Percentiles rank a stretch among this genome's conserved stretches.
These are phyloP conservation scores for Eucriotettix oculatus DNA, from an alignment of 2,888 invertebrate species.

Conservation along the genomic window DNA sequence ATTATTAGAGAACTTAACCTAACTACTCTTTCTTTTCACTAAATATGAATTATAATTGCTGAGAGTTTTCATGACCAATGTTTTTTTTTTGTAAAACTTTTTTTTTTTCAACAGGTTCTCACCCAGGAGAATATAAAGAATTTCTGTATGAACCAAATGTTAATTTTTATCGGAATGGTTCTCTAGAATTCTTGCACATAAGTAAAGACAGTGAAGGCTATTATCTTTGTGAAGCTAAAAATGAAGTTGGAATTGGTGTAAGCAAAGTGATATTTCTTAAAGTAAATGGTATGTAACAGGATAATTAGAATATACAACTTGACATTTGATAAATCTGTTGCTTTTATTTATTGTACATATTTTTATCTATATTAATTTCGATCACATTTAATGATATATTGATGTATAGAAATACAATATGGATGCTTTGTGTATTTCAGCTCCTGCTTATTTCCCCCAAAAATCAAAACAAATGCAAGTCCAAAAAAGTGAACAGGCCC, in stretches of 20 bases:
- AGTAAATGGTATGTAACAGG: slow-evolving; percentile 62
- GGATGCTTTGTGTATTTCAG: slow-evolving; percentile 25
- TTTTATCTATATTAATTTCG: too few relatives aligned
- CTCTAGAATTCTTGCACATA: slow-evolving; percentile 64
- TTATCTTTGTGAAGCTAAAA: slow-evolving; percentile 85
- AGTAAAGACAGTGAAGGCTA: slow-evolving; percentile 79
- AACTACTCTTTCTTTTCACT: too few relatives aligned
- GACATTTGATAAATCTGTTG: too few relatives aligned
- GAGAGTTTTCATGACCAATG: too few relatives aligned
- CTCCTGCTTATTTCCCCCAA: slow-evolving; percentile 70
- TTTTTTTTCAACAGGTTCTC: slow-evolving; percentile 31
- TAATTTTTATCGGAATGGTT: slow-evolving; percentile 64
- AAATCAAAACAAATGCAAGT: slow-evolving; percentile 69
- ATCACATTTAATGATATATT: too few relatives aligned
- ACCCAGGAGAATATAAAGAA: slow-evolving; percentile 65
- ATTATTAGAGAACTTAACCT: too few relatives aligned
- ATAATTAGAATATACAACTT: too few relatives aligned
- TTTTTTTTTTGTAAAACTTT: neutral
- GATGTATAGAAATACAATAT: too few relatives aligned
- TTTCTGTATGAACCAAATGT: slow-evolving; percentile 65
- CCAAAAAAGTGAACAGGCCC: slow-evolving; percentile 65
- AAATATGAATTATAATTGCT: too few relatives aligned
- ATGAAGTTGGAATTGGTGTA: slow-evolving; percentile 77
- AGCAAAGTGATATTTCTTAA: slow-evolving; percentile 83
- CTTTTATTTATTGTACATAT: too few relatives aligned